These are phyloP conservation scores for Tyrannus savana DNA, from an alignment of 2,113 vertebrate genomes.

Conservation along the genomic window DNA sequence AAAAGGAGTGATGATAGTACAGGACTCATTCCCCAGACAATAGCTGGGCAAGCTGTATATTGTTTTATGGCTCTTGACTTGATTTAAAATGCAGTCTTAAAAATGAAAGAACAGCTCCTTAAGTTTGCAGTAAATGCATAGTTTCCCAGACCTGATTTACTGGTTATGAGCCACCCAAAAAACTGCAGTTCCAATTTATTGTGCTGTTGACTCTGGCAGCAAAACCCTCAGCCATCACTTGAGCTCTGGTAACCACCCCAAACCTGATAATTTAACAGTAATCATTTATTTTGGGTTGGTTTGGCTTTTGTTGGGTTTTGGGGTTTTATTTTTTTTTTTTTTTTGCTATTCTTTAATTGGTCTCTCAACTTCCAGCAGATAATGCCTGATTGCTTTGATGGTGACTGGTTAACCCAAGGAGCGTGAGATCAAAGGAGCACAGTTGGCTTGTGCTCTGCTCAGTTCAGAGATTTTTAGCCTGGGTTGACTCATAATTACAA, in stretches of 20 bases:
- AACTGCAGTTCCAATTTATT: constrained; percentile 43
- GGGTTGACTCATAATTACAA: neutral
- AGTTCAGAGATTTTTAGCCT: neutral
- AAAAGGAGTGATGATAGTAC: neutral
- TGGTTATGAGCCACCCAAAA: constrained; percentile 47
- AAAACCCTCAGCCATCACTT: neutral
- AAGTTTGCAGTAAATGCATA: constrained; percentile 70
- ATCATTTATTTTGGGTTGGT: neutral
- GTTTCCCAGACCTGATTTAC: constrained; percentile 73
- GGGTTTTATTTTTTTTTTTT: neutral
- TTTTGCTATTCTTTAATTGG: neutral
- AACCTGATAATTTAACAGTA: neutral
- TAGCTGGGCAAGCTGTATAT: constrained; percentile 29
- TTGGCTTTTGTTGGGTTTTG: neutral
- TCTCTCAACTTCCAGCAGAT: neutral
- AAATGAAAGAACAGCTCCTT: constrained; percentile 70
- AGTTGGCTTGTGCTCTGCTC: neutral
- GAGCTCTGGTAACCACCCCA: neutral
- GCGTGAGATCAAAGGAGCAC: neutral
- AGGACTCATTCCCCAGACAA: neutral
- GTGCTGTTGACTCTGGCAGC: neutral
- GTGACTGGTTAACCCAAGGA: neutral
- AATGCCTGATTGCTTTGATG: neutral
- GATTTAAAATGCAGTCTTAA: constrained; percentile 73
- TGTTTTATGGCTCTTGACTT: constrained; percentile 65